These are phyloP conservation scores for Pristionchus mayeri DNA, from an alignment of 2,888 invertebrate species.

Conservation along the genomic window DNA sequence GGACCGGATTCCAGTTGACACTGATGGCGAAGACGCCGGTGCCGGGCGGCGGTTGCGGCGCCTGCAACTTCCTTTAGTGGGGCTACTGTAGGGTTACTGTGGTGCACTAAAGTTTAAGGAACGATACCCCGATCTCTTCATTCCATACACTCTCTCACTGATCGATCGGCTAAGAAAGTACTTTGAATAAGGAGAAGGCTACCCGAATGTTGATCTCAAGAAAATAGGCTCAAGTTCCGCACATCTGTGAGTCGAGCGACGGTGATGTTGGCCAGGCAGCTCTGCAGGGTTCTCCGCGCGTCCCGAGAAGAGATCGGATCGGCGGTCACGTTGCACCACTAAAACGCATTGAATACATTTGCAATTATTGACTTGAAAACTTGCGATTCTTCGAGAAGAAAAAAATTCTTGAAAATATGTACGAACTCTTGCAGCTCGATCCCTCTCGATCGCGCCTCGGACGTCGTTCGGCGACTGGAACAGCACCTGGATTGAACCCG, in stretches of 20 bases:
- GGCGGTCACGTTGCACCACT: slow-evolving; percentile 16
- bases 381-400: too few relatives aligned
- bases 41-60: neutral
- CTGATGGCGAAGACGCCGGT: slow-evolving; percentile 20
- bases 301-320: neutral
- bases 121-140: too few relatives aligned
- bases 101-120: too few relatives aligned
- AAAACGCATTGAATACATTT: too few relatives aligned
- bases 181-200: too few relatives aligned
- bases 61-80: too few relatives aligned
- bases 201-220: too few relatives aligned
- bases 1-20: neutral
- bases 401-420: too few relatives aligned
- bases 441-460: slow-evolving; percentile 7
- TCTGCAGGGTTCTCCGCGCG: neutral
- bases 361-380: too few relatives aligned
- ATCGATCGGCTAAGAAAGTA: too few relatives aligned
- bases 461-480: slow-evolving; percentile 16
- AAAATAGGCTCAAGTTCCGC: neutral
- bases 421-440: neutral
- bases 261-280: neutral
- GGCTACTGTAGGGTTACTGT: too few relatives aligned
- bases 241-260: neutral
- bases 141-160: too few relatives aligned
- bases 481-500: slow-evolving; percentile 22